A percentile compares a stretch with the other conserved stretches of the same genome.
Conservation (phyloP, 53 echinoderm and acorn worm genomes). For the Pentamera pediparva region DNA sequence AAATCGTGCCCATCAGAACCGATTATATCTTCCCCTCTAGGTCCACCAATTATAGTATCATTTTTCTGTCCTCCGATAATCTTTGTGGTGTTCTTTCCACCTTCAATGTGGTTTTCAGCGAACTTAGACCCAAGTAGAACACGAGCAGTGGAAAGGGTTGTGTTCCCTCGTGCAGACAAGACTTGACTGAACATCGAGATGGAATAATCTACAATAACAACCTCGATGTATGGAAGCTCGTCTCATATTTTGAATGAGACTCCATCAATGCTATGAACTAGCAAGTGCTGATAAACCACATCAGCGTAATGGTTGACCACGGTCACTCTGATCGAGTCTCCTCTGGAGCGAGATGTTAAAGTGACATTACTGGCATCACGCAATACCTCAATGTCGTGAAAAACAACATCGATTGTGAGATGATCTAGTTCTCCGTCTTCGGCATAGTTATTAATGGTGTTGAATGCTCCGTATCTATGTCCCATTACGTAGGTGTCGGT, state of each 20-base stretch:
- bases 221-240: conserved; percentile 9
- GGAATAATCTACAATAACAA: conserved; percentile 4
- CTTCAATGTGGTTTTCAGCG: conserved; percentile 27
- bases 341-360: conserved; percentile 15
- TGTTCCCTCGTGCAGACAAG: conserved; percentile 4
- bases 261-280: conserved; percentile 15
- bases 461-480: background rate
- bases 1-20: conserved; percentile 19
- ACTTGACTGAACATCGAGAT: conserved; percentile 15
- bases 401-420: background rate
- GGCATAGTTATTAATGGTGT: conserved; percentile 27
- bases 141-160: conserved; percentile 2
- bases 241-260: background rate
- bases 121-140: conserved; percentile 23
- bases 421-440: conserved; percentile 15
- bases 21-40: conserved; percentile 5
- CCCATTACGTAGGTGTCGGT: conserved; percentile 23
- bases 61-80: conserved; percentile 11
- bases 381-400: conserved; percentile 11
- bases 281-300: conserved; percentile 5
- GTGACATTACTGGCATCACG: conserved; percentile 12
- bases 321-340: conserved; percentile 5
- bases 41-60: conserved; percentile 26
- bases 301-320: conserved; percentile 9
- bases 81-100: conserved; percentile 23